phyloP scores from a whole-genome alignment of 2,113 vertebrate species.

The Datnioides undecimradiatus region DNA sequence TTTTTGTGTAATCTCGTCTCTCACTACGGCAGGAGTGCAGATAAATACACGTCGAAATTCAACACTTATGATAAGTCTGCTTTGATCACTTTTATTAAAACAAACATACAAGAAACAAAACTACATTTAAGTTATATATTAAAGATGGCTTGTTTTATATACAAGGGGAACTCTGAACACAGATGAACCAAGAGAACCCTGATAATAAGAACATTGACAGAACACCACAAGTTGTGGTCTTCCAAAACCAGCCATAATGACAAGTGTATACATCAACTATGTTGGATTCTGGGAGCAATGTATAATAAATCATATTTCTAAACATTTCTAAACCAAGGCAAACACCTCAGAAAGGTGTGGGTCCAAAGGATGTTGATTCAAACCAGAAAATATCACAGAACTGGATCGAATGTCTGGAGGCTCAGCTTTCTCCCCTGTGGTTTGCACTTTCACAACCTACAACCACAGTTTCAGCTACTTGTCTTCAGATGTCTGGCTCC shows the following conservation, averaged over 20 bases:
- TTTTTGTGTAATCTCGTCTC: not conserved
- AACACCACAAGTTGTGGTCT: conserved; percentile 2
- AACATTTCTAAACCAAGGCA: not conserved
- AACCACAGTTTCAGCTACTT: conserved; percentile 12
- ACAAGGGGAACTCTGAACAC: conserved; percentile 47
- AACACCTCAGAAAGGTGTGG: not conserved
- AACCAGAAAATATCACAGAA: not conserved
- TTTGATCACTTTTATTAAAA: conserved; percentile 69
- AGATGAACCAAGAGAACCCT: conserved; percentile 1
- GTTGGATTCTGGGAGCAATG: not conserved
- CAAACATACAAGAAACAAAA: conserved; percentile 51
- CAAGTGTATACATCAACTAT: not conserved
- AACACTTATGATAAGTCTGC: not conserved
- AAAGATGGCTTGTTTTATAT: conserved; percentile 61
- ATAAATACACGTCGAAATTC: not conserved
- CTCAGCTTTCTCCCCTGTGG: conserved; percentile 18
- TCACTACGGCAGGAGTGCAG: not conserved
- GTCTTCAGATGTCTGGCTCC: conserved; percentile 6
- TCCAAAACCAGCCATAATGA: not conserved
- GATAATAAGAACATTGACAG: not conserved
- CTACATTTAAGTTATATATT: conserved; percentile 67
- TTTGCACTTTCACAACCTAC: conserved; percentile 4
- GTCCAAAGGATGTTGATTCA: not conserved
- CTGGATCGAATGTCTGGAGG: not conserved
- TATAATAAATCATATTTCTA: not conserved